Evolutionary conservation across 2,797 vertebrate species (phyloP).

Genomic region (Acestrorhynchus altus): DNA sequence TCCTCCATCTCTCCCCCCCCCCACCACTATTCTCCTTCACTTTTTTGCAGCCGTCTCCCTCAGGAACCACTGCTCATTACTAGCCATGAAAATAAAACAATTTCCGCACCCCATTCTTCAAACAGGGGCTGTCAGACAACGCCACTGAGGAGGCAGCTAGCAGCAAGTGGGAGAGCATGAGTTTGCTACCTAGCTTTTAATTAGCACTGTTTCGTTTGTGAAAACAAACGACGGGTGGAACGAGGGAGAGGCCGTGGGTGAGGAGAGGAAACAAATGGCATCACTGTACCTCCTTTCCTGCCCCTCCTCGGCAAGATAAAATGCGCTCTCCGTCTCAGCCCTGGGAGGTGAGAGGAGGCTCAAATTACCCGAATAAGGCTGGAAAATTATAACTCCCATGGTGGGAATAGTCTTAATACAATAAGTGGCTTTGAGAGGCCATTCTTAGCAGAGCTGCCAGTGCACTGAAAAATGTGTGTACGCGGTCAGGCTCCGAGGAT

Average conservation of each 20-base stretch:
- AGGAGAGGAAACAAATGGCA: constrained; percentile 55
- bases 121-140: constrained; percentile 44
- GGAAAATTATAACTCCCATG: constrained; percentile 52
- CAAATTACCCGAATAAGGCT: constrained; percentile 54
- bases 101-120: constrained; percentile 52
- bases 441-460: constrained; percentile 45
- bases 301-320: constrained; percentile 55
- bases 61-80: constrained; percentile 54
- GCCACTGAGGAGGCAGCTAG: constrained; percentile 30
- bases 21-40: background rate
- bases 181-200: constrained; percentile 59
- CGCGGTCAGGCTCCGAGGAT: constrained; percentile 17
- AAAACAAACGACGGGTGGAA: constrained; percentile 63
- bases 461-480: constrained; percentile 33
- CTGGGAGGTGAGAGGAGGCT: constrained; percentile 46
- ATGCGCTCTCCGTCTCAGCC: constrained; percentile 38
- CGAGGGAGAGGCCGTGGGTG: constrained; percentile 36
- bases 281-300: constrained; percentile 54
- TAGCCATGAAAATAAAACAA: constrained; percentile 57
- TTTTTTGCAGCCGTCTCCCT: constrained; percentile 47
- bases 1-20: constrained; percentile 45
- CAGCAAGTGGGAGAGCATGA: constrained; percentile 37
- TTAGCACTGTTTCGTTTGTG: constrained; percentile 61
- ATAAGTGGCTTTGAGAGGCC: constrained; percentile 51
- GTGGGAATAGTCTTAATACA: constrained; percentile 53